Base-by-base conservation (phyloP, 2,797 vertebrate genomes). In the Paramormyrops hopkinsi region DNA sequence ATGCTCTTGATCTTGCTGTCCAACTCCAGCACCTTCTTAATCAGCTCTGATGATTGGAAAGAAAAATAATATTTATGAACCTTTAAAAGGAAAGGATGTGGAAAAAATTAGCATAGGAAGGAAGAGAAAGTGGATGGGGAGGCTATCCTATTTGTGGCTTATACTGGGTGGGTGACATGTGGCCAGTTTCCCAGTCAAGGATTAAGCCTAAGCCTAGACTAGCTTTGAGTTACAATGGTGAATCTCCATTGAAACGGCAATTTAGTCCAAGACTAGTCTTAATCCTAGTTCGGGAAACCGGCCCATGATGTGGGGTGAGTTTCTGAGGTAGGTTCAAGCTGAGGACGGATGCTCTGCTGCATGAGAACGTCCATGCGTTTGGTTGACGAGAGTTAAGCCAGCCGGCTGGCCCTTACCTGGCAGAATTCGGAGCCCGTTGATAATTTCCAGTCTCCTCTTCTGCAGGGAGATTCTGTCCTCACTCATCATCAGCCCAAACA, bases 401-500 rank as follows among this genome's bases (percentile, higher is more conserved):
- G 83, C n/a, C 69, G 0, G 19, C 1, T 89, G 88, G 19, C 17
- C 93, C 94, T 91, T 93, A 99, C 98, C 97, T 89, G 98, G 97
- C 56, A 99, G 93, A 12, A 95, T 92, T 88, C 86, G 95, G 86
- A 99, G 95, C 83, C 96, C 95, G 0, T 91, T 94, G 90, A 99
- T 97, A 93, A 99, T 99, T 93, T 98, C 97, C 90, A 93, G 93
- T 91, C 98, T 96, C 92, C 98, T 97, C 69, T 93, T 93, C 94
- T 98, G 97, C 51, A 98, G 93, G 65, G 98, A 99, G 92, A 99
- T 95, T 89, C 97, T 96, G 94, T 99, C 98, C 94, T 99, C 97
- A 17, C 97, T 98, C 96, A 98, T 96, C 97, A 99, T 97, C 93
- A 99, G 93, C 56, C 96, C 96, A 88, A 99, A 99, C 98, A 99